Percentiles rank a stretch among this genome's conserved stretches.
Conservation (phyloP, 2,888 invertebrate genomes). For the Tupiocoris notatus region DNA sequence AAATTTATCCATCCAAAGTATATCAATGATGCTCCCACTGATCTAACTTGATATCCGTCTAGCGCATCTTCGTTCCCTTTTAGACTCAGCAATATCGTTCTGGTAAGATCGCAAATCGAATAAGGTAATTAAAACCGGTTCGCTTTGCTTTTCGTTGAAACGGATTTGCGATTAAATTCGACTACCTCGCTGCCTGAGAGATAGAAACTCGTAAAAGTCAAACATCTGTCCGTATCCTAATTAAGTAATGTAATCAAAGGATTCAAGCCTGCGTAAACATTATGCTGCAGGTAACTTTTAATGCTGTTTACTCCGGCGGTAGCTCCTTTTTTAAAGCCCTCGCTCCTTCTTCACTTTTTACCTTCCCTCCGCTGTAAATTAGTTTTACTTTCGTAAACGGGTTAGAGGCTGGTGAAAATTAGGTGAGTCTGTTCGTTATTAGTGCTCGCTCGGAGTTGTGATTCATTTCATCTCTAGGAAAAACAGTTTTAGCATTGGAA, state of each 20-base stretch:
- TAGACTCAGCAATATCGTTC: too few relatives aligned
- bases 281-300: constrained; percentile 26
- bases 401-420: constrained; percentile 3
- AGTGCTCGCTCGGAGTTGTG: not conserved
- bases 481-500: not conserved
- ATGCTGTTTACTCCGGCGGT: constrained; percentile 12
- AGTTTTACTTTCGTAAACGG: constrained; percentile 33
- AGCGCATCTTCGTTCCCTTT: too few relatives aligned
- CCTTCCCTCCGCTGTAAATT: constrained; percentile 20
- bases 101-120: not conserved
- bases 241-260: constrained; percentile 34
- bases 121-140: not conserved
- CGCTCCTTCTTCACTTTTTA: constrained; percentile 8
- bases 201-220: constrained; percentile 11
- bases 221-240: constrained; percentile 34
- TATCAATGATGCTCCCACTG: too few relatives aligned
- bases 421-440: not conserved
- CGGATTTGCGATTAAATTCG: constrained; percentile 3
- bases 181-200: not conserved
- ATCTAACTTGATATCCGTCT: too few relatives aligned
- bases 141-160: not conserved
- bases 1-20: too few relatives aligned
- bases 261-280: constrained; percentile 9
- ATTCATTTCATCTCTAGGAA: not conserved
- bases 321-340: not conserved